These are phyloP conservation scores for Lateolabrax maculatus DNA, from an alignment of 2,797 vertebrate genomes.

Conservation along the genomic window DNA sequence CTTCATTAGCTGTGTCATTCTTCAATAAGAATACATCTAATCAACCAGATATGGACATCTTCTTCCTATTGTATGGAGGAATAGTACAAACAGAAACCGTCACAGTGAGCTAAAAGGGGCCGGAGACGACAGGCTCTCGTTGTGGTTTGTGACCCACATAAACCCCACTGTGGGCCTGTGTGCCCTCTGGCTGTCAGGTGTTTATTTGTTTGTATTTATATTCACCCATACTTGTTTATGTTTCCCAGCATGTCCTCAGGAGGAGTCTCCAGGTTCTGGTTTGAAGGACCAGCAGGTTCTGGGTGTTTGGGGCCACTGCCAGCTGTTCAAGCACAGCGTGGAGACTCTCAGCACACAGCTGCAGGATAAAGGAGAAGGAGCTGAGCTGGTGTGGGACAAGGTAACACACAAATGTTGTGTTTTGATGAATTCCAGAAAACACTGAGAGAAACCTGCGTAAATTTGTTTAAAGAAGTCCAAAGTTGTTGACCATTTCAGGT, in stretches of 20 bases:
- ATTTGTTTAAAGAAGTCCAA: background rate
- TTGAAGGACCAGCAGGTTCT: constrained; percentile 97
- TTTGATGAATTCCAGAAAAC: background rate
- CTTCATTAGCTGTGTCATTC: background rate
- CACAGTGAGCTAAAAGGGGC: background rate
- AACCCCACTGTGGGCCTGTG: background rate
- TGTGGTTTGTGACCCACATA: background rate
- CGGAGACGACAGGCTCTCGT: background rate
- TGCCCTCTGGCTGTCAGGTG: background rate
- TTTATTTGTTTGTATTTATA: constrained; percentile 4
- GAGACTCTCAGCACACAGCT: constrained; percentile 91
- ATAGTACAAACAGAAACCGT: too few species aligned
- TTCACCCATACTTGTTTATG: constrained; percentile 5
- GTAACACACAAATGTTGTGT: constrained; percentile 70
- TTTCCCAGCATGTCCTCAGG: constrained; percentile 81
- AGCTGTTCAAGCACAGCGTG: constrained; percentile 93
- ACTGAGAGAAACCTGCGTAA: background rate
- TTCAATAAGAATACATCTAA: background rate
- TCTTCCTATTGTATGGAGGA: background rate
- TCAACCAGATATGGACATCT: background rate
- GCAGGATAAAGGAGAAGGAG: constrained; percentile 90
- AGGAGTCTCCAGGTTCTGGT: constrained; percentile 81
- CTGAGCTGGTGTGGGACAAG: constrained; percentile 98
- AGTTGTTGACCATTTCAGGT: background rate
- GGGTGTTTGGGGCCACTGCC: constrained; percentile 90